Base-by-base conservation (phyloP, 2,113 vertebrate genomes). In the Odocoileus virginianus region DNA sequence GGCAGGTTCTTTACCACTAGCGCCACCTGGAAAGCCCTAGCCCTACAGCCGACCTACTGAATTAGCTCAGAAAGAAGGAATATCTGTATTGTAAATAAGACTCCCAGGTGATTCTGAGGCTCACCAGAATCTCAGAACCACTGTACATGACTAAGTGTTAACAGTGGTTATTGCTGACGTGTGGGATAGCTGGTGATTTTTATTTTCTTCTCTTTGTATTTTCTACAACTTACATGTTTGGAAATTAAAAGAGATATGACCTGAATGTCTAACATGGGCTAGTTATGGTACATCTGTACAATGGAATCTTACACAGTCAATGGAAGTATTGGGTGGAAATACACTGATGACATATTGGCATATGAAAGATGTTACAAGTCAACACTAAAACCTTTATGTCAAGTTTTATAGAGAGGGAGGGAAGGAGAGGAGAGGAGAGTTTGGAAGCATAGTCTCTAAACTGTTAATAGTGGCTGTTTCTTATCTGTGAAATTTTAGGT, bases 121-220 rank as follows among this genome's bases (percentile, higher is more conserved):
- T 36, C 28, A 12, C 36, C 21, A 36, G 47, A 6, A 16, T 47
- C 76, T 27, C 55, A 45, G 71, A 61, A 9, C 7, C 61, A 55
- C 79, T 16, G 33, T 6, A 27, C 6, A 8, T 7, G 30, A 74
- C 52, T 16, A 6, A 7, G 13, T n/a, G 30, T 45, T 8, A 54
- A 74, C 36, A 85, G 40, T 25, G 23, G 40, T 61, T 81, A 67
- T 33, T 25, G 33, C 61, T n/a, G 64, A n/a, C 47, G 81, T 47
- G 9, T 0, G 27, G 67, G n/a, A 47, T 25, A 36, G 58, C 52
- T 30, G 13, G 16, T 61, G 52, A 30, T 52, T 82, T 91, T 81
- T 89, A 87, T 85, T 83, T 92, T 87, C 36, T 82, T 58, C 67
- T 58, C 67, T 91, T 84, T 90, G 23, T 55, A 67, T 82, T 94